Conservation (phyloP, 1,140 invertebrate species). For the Aphelinus atriplicis region DNA sequence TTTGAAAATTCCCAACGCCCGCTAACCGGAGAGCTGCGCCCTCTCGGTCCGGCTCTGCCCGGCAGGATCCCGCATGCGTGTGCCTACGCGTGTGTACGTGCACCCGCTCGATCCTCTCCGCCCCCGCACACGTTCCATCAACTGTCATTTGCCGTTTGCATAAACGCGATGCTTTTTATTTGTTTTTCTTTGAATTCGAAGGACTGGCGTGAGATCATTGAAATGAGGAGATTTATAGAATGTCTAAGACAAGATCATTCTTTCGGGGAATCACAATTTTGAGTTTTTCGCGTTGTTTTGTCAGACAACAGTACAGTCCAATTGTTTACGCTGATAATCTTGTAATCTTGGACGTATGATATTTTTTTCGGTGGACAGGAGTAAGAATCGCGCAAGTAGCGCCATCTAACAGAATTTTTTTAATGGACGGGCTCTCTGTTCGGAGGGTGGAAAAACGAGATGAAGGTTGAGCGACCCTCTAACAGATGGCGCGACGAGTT, state of each 20-base stretch:
- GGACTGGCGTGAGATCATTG: not conserved
- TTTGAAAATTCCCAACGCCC: conserved; percentile 58
- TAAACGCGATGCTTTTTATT: too few species aligned
- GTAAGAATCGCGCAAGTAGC: conserved; percentile 9
- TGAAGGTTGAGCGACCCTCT: conserved; percentile 42
- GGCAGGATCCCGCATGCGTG: too few species aligned
- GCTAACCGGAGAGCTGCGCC: conserved; percentile 52
- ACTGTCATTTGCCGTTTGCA: too few species aligned
- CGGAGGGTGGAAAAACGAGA: conserved; percentile 19
- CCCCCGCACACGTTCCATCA: not conserved
- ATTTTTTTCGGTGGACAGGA: conserved; percentile 27
- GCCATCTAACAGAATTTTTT: conserved; percentile 56
- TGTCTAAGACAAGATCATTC: too few species aligned
- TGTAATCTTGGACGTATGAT: not conserved
- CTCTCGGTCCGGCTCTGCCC: not conserved
- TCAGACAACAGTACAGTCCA: too few species aligned
- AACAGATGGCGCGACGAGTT: conserved; percentile 53
- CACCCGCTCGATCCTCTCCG: not conserved
- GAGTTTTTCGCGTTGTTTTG: too few species aligned
- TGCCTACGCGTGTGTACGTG: not conserved
- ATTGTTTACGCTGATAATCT: too few species aligned
- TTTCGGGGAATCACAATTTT: too few species aligned
- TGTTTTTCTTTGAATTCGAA: too few species aligned
- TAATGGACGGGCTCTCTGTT: conserved; percentile 28
- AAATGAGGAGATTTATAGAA: not conserved